Evolutionary conservation across 1,140 invertebrate genomes (phyloP), one percentile per base, ranked within the genome.

Genomic region (Trichonephila clavata): DNA sequence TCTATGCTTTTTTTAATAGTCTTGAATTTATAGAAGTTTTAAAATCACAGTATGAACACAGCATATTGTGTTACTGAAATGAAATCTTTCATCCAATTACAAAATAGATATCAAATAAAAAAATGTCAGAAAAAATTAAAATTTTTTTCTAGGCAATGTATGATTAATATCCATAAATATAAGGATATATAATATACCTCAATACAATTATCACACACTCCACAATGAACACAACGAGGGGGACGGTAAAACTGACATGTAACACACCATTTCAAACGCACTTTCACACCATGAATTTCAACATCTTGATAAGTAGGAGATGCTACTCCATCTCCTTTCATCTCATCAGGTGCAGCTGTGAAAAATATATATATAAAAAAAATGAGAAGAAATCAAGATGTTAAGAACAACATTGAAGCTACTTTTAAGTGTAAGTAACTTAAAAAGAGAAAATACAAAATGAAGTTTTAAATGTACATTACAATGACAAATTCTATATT

Each of bases 211-310:
- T 99, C 99, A 96, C 99, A 99, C 84, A 99, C 99, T 95, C 98
- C 99, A 96, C 99, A 99, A 96, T 99, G 99, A 89, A 98, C 99
- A 96, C 99, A 99, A 95, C 99, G 97, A 92, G 99, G 99, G 95
- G 99, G 99, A 95, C 99, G 97, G 96, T 99, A 99, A 97, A 99
- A 99, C 96, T 99, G 99, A 96, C 99, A 99, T 6, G 99, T 99
- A 93, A 98, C 97, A 96, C 99, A 99, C 99, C 99, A 99, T 96
- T 99, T 99, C 98, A 99, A 99, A 94, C 99, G 97, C 65, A 99
- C 98, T 39, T 98, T 99, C 92, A 99, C 99, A 90, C 99, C 98
- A 96, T 99, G 99, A 93, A 99, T 99, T 96, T 99, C 99, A 93
- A 99, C 98, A 96, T 98, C 99, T 96, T 99, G 99, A 95, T 99